phyloP scores from a whole-genome alignment of 1,140 invertebrate genomes.

The Drosophila rufa region DNA sequence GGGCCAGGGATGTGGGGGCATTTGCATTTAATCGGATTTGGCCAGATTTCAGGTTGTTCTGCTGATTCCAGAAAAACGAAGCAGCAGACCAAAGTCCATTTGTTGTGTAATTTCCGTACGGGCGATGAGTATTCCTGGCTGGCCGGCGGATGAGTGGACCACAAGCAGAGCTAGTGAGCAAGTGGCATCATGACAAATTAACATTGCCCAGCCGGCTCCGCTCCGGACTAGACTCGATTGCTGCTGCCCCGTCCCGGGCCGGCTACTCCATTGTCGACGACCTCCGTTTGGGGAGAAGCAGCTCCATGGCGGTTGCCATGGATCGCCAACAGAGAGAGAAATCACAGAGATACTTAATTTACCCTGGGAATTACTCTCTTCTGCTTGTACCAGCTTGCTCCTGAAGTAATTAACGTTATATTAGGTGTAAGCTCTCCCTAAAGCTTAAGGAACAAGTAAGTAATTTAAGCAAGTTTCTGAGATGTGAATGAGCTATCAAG shows the following conservation, averaged over 20 bases:
- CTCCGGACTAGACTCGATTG: constrained; percentile 39
- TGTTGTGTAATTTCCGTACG: constrained; percentile 71
- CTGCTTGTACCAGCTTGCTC: neutral
- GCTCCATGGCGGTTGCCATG: constrained; percentile 13
- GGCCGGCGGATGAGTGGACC: constrained; percentile 46
- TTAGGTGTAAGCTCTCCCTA: neutral
- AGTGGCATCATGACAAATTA: constrained; percentile 80
- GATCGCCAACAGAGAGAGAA: neutral
- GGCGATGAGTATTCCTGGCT: constrained; percentile 21
- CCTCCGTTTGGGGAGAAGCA: neutral
- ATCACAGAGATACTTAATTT: constrained; percentile 8
- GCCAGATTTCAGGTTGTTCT: constrained; percentile 76
- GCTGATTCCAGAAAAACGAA: constrained; percentile 49
- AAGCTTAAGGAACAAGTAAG: neutral
- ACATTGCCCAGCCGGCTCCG: constrained; percentile 62
- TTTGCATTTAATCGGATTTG: constrained; percentile 83
- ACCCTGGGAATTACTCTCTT: neutral
- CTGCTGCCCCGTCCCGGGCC: constrained; percentile 13
- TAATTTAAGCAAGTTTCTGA: neutral
- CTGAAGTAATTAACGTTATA: neutral
- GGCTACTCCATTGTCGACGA: constrained; percentile 18
- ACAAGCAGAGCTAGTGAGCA: constrained; percentile 54
- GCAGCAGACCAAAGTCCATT: constrained; percentile 60
- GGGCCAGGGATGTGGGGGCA: constrained; percentile 32
- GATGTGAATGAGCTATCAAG: no score